Base-by-base conservation (phyloP, 2,113 vertebrate species). In the Gymnarchus niloticus region DNA sequence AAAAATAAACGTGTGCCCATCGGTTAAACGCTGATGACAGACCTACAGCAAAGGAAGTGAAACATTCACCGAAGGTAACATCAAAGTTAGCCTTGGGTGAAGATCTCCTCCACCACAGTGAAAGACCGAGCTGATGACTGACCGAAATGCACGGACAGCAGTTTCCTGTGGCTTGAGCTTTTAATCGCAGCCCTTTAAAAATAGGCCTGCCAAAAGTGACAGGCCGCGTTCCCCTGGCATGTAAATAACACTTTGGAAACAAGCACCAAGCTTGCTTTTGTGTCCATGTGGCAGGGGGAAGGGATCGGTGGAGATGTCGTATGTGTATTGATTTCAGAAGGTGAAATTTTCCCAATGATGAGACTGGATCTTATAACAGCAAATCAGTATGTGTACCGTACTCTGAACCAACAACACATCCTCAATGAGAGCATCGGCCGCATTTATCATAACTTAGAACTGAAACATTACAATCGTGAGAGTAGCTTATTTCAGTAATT, bases 231-330 rank as follows among this genome's bases (percentile, higher is more conserved):
- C 54, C 77, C 87, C 77, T 69, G 85, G 83, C 87, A 85, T 83
- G 84, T 49, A 80, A 44, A 85, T 52, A 85, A 83, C 83, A 41
- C 48, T 3, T n/a, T 9, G 0, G 21, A 54, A 46, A 76, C 17
- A 87, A 86, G 84, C 86, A 83, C 85, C 88, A 87, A 89, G 81
- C 87, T 12, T 1, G 54, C n/a, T 6, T 56, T 14, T 81, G 76
- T 87, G 48, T 69, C 59, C 59, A 85, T 90, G 83, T 87, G 88
- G 87, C 91, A 92, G 92, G 88, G 91, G 91, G 90, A 87, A 90
- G 90, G 90, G 44, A 81, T 90, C 91, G 90, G 90, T 89, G 90
- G 90, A 88, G 89, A 91, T 91, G 92, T 90, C 89, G 92, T 92
- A 92, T 91, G 92, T 91, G 92, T 91, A 91, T 89, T 82, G 85